These are phyloP conservation scores for Noctuana brunneofusca DNA, from an alignment of 2,888 invertebrate species.

Conservation along the genomic window DNA sequence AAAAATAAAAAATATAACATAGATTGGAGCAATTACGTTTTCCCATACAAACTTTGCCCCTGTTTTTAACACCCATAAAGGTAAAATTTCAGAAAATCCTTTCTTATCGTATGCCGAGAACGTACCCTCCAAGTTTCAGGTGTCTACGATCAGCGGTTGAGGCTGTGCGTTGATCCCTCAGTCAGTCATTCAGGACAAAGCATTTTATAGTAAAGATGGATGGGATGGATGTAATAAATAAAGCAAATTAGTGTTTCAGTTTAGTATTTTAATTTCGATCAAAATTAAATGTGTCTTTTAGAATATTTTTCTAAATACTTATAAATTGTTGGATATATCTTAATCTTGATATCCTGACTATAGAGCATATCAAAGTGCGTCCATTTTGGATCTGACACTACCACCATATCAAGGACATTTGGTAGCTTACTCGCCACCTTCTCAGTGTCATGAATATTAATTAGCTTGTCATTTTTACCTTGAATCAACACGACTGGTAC, in stretches of 20 bases:
- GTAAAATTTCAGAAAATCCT: too few relatives aligned
- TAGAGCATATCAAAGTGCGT: conserved; percentile 55
- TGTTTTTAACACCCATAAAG: too few relatives aligned
- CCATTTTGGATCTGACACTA: conserved; percentile 41
- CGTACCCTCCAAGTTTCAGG: too few relatives aligned
- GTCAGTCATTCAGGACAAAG: too few relatives aligned
- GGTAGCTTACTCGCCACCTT: conserved; percentile 44
- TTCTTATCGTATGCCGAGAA: too few relatives aligned
- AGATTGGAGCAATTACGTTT: too few relatives aligned
- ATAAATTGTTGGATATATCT: conserved; percentile 35
- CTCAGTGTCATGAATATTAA: conserved; percentile 47
- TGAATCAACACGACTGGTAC: conserved; percentile 47
- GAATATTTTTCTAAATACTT: conserved; percentile 28
- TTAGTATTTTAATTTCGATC: neutral
- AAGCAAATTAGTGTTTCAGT: neutral
- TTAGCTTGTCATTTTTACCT: conserved; percentile 49
- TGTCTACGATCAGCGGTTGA: too few relatives aligned
- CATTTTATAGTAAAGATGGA: too few relatives aligned
- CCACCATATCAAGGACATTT: conserved; percentile 42
- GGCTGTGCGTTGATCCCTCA: too few relatives aligned
- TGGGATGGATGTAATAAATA: neutral
- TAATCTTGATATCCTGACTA: conserved; percentile 31
- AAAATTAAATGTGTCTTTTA: neutral
- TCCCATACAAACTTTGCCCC: too few relatives aligned
- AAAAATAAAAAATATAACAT: too few relatives aligned